Percentiles rank a stretch among this genome's conserved stretches.
These are phyloP conservation scores for Hypolimnas misippus DNA, from an alignment of 2,888 invertebrate genomes.

Conservation along the genomic window DNA sequence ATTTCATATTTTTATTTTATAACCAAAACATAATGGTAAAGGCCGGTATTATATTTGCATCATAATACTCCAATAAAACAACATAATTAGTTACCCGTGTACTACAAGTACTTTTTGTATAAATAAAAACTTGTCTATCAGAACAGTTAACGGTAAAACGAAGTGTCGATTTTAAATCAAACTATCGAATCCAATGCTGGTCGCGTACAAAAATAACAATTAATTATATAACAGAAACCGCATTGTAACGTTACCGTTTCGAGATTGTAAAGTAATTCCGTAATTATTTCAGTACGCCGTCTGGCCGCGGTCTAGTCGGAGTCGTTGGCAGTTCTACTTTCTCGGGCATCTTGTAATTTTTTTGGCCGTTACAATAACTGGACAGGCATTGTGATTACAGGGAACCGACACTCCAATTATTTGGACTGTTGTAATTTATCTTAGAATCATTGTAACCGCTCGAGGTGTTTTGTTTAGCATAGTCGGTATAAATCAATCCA, in stretches of 20 bases:
- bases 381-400: slow-evolving; percentile 65
- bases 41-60: no score
- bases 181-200: slow-evolving; percentile 2
- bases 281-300: slow-evolving; percentile 46
- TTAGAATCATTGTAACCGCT: slow-evolving; percentile 36
- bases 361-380: slow-evolving; percentile 67
- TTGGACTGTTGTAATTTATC: slow-evolving; percentile 59
- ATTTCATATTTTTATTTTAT: no score
- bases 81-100: not conserved
- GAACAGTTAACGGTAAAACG: slow-evolving; percentile 16
- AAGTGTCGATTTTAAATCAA: not conserved
- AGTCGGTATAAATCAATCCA: slow-evolving; percentile 31
- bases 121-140: slow-evolving; percentile 17
- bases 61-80: not conserved
- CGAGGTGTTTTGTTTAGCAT: slow-evolving; percentile 14
- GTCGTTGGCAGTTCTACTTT: slow-evolving; percentile 77
- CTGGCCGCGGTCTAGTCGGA: slow-evolving; percentile 76
- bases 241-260: slow-evolving; percentile 28
- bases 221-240: slow-evolving; percentile 26
- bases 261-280: not conserved
- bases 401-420: slow-evolving; percentile 65
- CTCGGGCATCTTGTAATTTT: slow-evolving; percentile 68
- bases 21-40: no score
- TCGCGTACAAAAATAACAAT: not conserved
- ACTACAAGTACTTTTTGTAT: slow-evolving; percentile 3